A percentile compares a stretch with the other conserved stretches of the same genome.
These are phyloP conservation scores for Mandrillus leucophaeus DNA, from an alignment of 2,113 vertebrate species.

Conservation along the genomic window DNA sequence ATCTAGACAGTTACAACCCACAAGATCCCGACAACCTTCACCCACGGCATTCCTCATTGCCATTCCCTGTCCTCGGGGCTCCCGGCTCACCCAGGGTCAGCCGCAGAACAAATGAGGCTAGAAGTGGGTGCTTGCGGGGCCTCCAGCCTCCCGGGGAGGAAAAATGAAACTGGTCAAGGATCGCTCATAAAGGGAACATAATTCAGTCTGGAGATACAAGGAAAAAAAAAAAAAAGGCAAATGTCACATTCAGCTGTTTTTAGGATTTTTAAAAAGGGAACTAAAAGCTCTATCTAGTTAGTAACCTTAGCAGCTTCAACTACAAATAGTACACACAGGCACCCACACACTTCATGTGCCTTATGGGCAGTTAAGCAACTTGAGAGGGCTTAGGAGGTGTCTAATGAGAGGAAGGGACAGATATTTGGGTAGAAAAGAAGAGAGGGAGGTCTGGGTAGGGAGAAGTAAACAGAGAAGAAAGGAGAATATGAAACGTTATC, in stretches of 20 bases:
- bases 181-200: not conserved
- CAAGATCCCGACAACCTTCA: not conserved
- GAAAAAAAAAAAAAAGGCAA: not conserved
- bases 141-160: not conserved
- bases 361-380: not conserved
- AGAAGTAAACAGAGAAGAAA: not conserved
- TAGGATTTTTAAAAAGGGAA: not conserved
- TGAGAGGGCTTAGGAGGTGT: not conserved
- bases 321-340: not conserved
- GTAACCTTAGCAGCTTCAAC: constrained; percentile 5
- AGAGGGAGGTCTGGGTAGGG: not conserved
- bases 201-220: not conserved
- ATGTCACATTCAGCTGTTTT: not conserved
- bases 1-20: rapidly evolving
- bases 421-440: not conserved
- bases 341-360: not conserved
- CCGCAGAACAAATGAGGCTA: not conserved
- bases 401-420: not conserved
- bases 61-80: not conserved
- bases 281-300: not conserved
- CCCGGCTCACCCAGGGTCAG: not conserved
- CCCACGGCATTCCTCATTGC: rapidly evolving
- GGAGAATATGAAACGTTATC: not conserved
- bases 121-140: no score
- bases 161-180: not conserved